Evolutionary conservation across 2,888 invertebrate genomes (phyloP).

Genomic region (Yponomeuta malinellus): DNA sequence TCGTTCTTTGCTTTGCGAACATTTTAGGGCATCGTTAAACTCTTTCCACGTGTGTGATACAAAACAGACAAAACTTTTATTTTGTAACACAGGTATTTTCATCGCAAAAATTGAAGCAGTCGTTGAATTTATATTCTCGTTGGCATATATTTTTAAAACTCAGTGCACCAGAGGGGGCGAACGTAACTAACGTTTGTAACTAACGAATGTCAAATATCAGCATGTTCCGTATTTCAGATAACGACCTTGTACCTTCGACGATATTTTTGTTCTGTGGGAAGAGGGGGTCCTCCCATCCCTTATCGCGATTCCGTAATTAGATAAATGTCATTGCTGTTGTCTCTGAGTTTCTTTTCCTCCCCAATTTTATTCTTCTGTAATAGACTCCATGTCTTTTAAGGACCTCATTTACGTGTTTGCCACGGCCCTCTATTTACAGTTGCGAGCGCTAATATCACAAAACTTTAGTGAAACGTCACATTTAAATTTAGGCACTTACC

Average conservation of each 20-base stretch:
- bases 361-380: slow-evolving; percentile 44
- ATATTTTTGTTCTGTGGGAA: slow-evolving; percentile 21
- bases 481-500: no score
- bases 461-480: background rate
- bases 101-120: no score
- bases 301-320: slow-evolving; percentile 72
- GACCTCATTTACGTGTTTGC: slow-evolving; percentile 14
- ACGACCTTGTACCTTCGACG: background rate
- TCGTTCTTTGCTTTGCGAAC: no score
- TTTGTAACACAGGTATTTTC: no score
- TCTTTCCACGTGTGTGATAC: no score
- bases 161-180: no score
- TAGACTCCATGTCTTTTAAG: slow-evolving; percentile 32
- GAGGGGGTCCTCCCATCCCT: slow-evolving; percentile 38
- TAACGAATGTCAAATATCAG: no score
- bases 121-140: no score
- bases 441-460: background rate
- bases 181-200: no score
- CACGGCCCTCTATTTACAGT: background rate
- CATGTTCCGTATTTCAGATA: background rate
- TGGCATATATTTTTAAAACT: no score
- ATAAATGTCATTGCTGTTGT: slow-evolving; percentile 72
- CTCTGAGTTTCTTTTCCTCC: slow-evolving; percentile 44
- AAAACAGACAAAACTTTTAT: no score
- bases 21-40: no score